Evolutionary conservation across 2,113 vertebrate genomes (phyloP), one percentile per base, ranked within the genome.

Genomic region (Lathamus discolor): DNA sequence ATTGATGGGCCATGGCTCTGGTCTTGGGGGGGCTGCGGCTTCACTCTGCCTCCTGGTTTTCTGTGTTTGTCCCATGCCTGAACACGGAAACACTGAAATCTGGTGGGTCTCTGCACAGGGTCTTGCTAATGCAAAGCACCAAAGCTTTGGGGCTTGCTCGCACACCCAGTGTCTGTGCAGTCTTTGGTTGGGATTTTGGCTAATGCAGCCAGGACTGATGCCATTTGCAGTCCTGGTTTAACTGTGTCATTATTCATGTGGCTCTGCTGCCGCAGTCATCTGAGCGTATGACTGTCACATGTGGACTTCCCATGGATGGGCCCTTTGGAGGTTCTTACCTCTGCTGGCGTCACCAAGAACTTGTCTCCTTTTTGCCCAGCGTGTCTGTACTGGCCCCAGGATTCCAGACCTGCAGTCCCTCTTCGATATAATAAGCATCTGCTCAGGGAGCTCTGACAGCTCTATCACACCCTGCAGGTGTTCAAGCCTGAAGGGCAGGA

Each of bases 241-340:
- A 41, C 37, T 67, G 55, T 3, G 15, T 70, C 51, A 4, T 64
- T 52, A 73, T 22, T 83, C 24, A 6, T 29, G 52, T 68, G 57
- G 17, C 27, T 91, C 27, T 64, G 51, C 37, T 2, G 10, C 57
- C 49, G 62, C 57, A 51, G 52, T 39, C 48, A 13, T 16, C 48
- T 17, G 43, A 61, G 75, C 0, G 1, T 25, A 20, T 41, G 59
- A 51, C 67, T 82, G 83, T 83, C 72, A 83, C n/a, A 13, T 0
- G 1, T 11, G 14, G 49, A 25, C n/a, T 39, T 83, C 57, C 41
- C 62, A n/a, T 1, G 0, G n/a, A 28, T 28, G 31, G 29, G 23
- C 8, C 28, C 5, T 8, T 61, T 16, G 17, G 52, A 75, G 28
- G 17, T 2, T 33, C 9, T 52, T 2, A 2, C 61, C n/a, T 46